Percentiles rank a stretch among this genome's conserved stretches.
Evolutionary conservation across 2,113 vertebrate genomes (phyloP).

Genomic region (Poicephalus gulielmi): DNA sequence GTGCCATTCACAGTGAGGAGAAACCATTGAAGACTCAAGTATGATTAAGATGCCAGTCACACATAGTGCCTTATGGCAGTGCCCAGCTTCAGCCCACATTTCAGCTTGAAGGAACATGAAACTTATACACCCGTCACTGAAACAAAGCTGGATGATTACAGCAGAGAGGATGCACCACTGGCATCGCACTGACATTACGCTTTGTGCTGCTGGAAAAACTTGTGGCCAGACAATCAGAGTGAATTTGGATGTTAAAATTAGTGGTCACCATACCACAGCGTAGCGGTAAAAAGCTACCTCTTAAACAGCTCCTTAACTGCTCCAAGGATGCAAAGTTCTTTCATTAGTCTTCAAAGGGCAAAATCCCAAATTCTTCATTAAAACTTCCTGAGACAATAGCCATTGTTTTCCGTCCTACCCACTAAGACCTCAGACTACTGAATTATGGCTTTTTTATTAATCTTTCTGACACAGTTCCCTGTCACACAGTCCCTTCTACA

Average conservation of each 20-base stretch:
- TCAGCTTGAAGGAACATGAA: neutral
- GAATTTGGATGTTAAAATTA: neutral
- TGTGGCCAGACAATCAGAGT: neutral
- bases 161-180: neutral
- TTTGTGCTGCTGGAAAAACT: neutral
- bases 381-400: neutral
- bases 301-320: neutral
- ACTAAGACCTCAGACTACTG: neutral
- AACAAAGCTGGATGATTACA: neutral
- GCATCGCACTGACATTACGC: neutral
- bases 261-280: neutral
- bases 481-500: neutral
- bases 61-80: neutral
- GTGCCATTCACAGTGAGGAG: neutral
- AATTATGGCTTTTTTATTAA: neutral
- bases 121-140: neutral
- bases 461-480: neutral
- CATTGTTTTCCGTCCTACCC: neutral
- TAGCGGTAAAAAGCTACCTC: neutral
- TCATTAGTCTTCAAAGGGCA: neutral
- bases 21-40: neutral
- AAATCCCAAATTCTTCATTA: neutral
- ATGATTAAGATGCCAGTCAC: slow-evolving; percentile 48
- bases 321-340: neutral
- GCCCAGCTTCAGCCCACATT: slow-evolving; percentile 1